Percentiles rank a stretch among this genome's conserved stretches.
These are phyloP conservation scores for Scaptomyza flava DNA, from an alignment of 2,888 invertebrate genomes.

Conservation along the genomic window DNA sequence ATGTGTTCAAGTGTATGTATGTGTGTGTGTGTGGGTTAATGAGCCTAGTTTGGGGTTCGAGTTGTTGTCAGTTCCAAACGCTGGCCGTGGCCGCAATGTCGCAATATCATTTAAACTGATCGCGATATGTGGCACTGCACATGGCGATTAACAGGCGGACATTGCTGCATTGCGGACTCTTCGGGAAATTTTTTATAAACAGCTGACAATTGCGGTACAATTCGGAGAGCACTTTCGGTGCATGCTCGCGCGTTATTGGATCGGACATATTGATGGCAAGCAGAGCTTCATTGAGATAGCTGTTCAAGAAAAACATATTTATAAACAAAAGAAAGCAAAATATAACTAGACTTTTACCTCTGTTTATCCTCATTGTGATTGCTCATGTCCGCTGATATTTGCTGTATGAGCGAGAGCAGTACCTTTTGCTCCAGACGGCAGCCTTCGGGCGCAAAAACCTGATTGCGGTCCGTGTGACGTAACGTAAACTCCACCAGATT, in stretches of 20 bases:
- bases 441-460: conserved; percentile 90
- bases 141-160: conserved; percentile 82
- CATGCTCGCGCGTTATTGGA: conserved; percentile 92
- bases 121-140: conserved; percentile 81
- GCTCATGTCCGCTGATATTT: conserved; percentile 94
- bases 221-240: conserved; percentile 91
- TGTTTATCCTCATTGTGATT: conserved; percentile 93
- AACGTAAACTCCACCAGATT: conserved; percentile 94
- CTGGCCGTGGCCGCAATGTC: conserved; percentile 42
- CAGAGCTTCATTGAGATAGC: conserved; percentile 94
- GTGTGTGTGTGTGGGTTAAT: conserved; percentile 24
- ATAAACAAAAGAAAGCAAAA: background rate
- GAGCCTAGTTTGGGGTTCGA: conserved; percentile 22
- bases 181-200: conserved; percentile 89
- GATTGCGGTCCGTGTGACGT: conserved; percentile 91
- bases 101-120: conserved; percentile 79
- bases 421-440: conserved; percentile 92
- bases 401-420: conserved; percentile 96
- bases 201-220: conserved; percentile 90
- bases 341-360: conserved; percentile 86
- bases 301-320: conserved; percentile 79
- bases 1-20: conserved; percentile 13
- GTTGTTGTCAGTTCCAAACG: conserved; percentile 55
- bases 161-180: conserved; percentile 86
- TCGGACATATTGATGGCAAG: conserved; percentile 91